phyloP scores from a whole-genome alignment of 2,113 vertebrate species.

The Plotosus lineatus region DNA sequence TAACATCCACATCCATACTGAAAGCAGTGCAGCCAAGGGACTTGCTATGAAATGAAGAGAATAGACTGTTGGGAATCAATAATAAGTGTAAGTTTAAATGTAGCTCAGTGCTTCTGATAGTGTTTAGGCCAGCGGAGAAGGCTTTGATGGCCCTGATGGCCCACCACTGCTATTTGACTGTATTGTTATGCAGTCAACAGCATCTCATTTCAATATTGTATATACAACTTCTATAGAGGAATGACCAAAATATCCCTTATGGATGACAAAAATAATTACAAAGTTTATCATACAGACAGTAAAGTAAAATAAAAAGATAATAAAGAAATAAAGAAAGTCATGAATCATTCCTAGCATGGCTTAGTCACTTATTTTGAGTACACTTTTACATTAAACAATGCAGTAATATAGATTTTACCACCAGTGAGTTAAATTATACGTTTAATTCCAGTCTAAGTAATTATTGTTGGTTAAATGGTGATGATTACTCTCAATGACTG shows the following conservation, averaged over 20 bases:
- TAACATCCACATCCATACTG: no score
- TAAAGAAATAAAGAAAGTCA: no score
- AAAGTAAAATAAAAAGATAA: no score
- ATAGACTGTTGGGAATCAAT: no score
- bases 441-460: background rate
- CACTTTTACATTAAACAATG: background rate
- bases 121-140: no score
- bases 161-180: no score
- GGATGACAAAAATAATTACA: no score
- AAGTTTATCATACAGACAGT: background rate
- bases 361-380: background rate
- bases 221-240: background rate
- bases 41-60: no score
- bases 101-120: no score
- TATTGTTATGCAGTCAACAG: background rate
- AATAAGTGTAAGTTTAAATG: no score
- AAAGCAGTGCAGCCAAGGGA: no score
- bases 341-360: background rate
- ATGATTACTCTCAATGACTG: constrained; percentile 12
- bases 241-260: background rate
- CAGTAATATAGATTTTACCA: background rate
- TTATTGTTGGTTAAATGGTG: constrained; percentile 9
- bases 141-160: no score
- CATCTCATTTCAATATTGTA: background rate
- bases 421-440: background rate